Base-by-base conservation (phyloP, 2,797 vertebrate genomes). In the Sparidentex hasta region DNA sequence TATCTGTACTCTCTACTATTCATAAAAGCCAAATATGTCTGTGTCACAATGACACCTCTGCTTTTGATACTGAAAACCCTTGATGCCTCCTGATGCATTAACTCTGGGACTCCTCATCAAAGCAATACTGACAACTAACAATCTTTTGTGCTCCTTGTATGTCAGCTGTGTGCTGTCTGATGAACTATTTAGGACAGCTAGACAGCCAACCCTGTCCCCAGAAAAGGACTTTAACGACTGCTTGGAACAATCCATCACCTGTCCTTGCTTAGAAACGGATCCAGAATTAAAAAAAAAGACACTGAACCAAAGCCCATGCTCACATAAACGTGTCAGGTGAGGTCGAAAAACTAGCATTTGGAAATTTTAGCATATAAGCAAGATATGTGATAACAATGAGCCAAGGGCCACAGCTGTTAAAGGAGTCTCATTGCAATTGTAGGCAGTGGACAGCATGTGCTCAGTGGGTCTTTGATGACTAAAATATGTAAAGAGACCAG, bases 401-500 rank as follows among this genome's bases (percentile, higher is more conserved):
- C 56, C 50, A 52, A 72, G 69, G 73, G 59, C 55, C 71, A 29
- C 90, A 90, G 89, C 85, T 90, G 89, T 61, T 33, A 44, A 66
- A 87, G 70, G 67, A 81, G 70, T 41, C 75, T 71, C 65, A 69
- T 46, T 79, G 64, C 87, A 81, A 90, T 87, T 74, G 73, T 65
- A 18, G 66, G 57, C 74, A 71, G 69, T 0, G 17, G 80, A 65
- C 76, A 69, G 72, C 61, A 18, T 84, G 82, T 79, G 83, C 73
- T 78, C 21, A 17, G 74, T 58, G 61, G 58, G 65, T 74, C 85
- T 90, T 90, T 92, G 89, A 90, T 92, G 87, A 78, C 80, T 86
- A 77, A 86, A 87, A 87, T 86, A 90, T 88, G 83, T 81, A 88
- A 91, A 88, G 85, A 87, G 83, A 88, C 78, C 76, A 81, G 87